phyloP scores from a whole-genome alignment of 1,140 invertebrate genomes.

The Zaprionus ornatus region DNA sequence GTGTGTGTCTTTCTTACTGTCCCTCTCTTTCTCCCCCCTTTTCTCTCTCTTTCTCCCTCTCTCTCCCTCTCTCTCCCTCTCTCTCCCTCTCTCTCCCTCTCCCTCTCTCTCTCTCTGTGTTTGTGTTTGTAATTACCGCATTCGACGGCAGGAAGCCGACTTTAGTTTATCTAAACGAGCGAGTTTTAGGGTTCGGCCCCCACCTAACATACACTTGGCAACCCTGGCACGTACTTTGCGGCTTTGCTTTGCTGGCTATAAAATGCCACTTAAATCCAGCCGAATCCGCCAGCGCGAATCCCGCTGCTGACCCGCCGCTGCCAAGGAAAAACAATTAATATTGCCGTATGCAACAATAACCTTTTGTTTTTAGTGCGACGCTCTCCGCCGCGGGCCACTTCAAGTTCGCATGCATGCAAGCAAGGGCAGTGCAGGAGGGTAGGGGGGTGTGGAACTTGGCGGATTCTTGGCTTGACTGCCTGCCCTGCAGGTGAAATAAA shows the following conservation, averaged over 20 bases:
- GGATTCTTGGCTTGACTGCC: constrained; percentile 22
- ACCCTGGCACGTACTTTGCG: constrained; percentile 44
- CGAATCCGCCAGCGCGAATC: constrained; percentile 25
- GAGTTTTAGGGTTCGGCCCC: constrained; percentile 13
- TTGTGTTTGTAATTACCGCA: constrained; percentile 53
- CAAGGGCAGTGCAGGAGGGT: background rate
- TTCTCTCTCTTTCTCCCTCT: background rate
- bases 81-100: background rate
- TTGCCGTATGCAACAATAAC: constrained; percentile 72
- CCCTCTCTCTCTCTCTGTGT: background rate
- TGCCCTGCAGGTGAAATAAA: constrained; percentile 80
- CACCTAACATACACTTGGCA: constrained; percentile 13
- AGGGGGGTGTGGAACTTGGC: no score
- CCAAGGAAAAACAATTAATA: constrained; percentile 75
- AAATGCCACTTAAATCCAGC: constrained; percentile 69
- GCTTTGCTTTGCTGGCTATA: constrained; percentile 43
- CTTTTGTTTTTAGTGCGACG: constrained; percentile 67
- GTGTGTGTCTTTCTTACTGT: no score
- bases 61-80: background rate
- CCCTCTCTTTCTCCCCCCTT: background rate
- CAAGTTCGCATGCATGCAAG: constrained; percentile 49
- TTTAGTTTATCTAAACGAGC: constrained; percentile 55
- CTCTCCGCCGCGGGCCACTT: constrained; percentile 22
- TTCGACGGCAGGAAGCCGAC: constrained; percentile 31
- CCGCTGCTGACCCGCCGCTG: constrained; percentile 6